These are phyloP conservation scores for Vidua macroura DNA, from an alignment of 2,113 vertebrate genomes.

Conservation along the genomic window DNA sequence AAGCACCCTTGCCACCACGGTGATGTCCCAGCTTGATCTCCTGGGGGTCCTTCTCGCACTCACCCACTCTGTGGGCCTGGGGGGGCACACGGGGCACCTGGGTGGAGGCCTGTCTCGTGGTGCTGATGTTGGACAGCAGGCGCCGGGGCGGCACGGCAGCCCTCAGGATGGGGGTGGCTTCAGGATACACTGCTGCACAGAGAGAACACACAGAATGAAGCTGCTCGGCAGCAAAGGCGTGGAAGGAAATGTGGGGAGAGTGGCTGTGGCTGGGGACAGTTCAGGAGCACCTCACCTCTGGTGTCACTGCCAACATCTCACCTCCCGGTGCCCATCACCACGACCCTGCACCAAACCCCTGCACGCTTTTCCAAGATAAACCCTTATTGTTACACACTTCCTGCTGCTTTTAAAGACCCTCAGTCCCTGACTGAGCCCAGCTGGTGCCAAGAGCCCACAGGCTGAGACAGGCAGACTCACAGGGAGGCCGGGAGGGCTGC, in stretches of 20 bases:
- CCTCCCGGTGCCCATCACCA: not conserved
- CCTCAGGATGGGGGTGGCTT: constrained; percentile 69
- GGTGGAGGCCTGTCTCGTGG: constrained; percentile 84
- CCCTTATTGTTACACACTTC: rapidly evolving
- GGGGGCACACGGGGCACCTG: constrained; percentile 78
- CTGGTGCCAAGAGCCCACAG: rapidly evolving
- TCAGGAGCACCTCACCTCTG: not conserved
- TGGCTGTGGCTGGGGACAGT: not conserved
- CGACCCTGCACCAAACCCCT: not conserved
- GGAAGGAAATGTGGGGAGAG: rapidly evolving
- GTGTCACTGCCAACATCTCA: not conserved
- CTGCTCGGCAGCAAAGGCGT: rapidly evolving
- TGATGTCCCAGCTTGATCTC: rapidly evolving
- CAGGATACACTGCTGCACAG: constrained; percentile 47
- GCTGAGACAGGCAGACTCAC: constrained; percentile 67
- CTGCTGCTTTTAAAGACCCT: not conserved
- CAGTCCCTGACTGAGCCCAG: not conserved
- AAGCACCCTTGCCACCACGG: not conserved
- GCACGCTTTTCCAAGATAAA: rapidly evolving
- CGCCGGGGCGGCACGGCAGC: constrained; percentile 60
- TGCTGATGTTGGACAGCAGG: constrained; percentile 76
- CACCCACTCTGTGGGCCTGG: constrained; percentile 86
- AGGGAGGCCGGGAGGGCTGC: constrained; percentile 78
- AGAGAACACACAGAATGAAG: not conserved
- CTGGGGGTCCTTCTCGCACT: constrained; percentile 22